A percentile compares a stretch with the other conserved stretches of the same genome.
Conservation (phyloP, 2,113 vertebrate genomes). For the Brienomyrus longianalis region DNA sequence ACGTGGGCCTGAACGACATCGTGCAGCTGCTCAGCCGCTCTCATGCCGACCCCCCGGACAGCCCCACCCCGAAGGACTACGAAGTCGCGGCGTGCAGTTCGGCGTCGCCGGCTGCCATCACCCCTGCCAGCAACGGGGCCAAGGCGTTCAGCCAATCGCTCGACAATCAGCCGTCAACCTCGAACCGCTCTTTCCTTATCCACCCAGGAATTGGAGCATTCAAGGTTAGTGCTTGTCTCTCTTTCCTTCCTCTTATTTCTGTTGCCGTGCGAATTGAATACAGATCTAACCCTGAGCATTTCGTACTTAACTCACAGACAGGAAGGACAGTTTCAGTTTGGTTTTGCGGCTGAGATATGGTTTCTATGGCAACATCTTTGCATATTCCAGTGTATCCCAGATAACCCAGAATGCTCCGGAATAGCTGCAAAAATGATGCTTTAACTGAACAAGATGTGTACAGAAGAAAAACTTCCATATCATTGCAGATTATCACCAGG, state of each 20-base stretch:
- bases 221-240: slow-evolving; percentile 67
- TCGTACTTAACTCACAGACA: neutral
- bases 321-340: slow-evolving; percentile 1
- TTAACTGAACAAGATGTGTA: neutral
- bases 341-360: slow-evolving; percentile 15
- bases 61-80: slow-evolving; percentile 64
- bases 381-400: neutral
- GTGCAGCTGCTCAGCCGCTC: slow-evolving; percentile 92
- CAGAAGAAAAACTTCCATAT: neutral
- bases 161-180: slow-evolving; percentile 76
- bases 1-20: slow-evolving; percentile 96
- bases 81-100: slow-evolving; percentile 48
- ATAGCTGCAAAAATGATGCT: slow-evolving; percentile 10
- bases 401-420: slow-evolving; percentile 3
- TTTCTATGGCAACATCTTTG: slow-evolving; percentile 14
- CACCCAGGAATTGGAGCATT: slow-evolving; percentile 85
- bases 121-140: slow-evolving; percentile 64
- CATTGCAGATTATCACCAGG: neutral
- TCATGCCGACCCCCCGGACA: slow-evolving; percentile 71
- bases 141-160: slow-evolving; percentile 56
- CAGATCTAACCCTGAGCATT: neutral
- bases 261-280: neutral
- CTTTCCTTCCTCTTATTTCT: neutral
- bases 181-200: slow-evolving; percentile 69
- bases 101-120: slow-evolving; percentile 39